A percentile compares a stretch with the other conserved stretches of the same genome.
Conservation (phyloP, 37 sponge, comb jelly and placozoan genomes). For the Cliona cf. orientalis region DNA sequence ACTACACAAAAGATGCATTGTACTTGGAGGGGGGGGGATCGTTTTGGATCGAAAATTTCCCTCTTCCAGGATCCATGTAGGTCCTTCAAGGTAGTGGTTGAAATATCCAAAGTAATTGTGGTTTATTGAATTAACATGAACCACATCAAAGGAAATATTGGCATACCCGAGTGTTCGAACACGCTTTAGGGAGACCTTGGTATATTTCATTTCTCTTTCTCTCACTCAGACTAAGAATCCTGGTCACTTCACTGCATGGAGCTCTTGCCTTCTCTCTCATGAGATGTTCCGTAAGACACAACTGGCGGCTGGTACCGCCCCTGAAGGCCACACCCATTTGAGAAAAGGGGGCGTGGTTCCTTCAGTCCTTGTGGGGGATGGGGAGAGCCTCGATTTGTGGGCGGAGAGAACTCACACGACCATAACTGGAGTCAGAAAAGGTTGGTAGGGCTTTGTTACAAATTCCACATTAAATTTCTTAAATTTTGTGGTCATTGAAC, state of each 20-base stretch:
- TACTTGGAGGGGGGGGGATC: too few relatives aligned
- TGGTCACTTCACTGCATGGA: slow-evolving; percentile 68
- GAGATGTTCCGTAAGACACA: slow-evolving; percentile 47
- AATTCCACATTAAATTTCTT: too few relatives aligned
- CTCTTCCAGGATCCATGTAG: too few relatives aligned
- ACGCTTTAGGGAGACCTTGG: too few relatives aligned
- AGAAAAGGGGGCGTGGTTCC: neutral
- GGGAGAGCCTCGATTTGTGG: slow-evolving; percentile 16
- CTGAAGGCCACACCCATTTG: neutral
- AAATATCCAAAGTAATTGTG: too few relatives aligned
- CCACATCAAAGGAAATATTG: too few relatives aligned
- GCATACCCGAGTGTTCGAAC: too few relatives aligned
- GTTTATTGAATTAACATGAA: too few relatives aligned
- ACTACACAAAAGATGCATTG: too few relatives aligned
- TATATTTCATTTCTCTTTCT: neutral
- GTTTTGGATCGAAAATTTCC: too few relatives aligned
- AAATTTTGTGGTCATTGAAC: too few relatives aligned
- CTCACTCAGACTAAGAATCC: slow-evolving; percentile 53
- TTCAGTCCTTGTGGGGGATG: neutral
- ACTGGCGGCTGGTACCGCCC: slow-evolving; percentile 19
- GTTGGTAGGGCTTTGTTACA: neutral
- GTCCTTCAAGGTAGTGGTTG: too few relatives aligned
- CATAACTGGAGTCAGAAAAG: slow-evolving; percentile 9
- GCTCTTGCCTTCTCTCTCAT: slow-evolving; percentile 49
- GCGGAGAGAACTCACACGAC: slow-evolving; percentile 1